Evolutionary conservation across 2,888 invertebrate genomes (phyloP).

Genomic region (Xylocampa areola): DNA sequence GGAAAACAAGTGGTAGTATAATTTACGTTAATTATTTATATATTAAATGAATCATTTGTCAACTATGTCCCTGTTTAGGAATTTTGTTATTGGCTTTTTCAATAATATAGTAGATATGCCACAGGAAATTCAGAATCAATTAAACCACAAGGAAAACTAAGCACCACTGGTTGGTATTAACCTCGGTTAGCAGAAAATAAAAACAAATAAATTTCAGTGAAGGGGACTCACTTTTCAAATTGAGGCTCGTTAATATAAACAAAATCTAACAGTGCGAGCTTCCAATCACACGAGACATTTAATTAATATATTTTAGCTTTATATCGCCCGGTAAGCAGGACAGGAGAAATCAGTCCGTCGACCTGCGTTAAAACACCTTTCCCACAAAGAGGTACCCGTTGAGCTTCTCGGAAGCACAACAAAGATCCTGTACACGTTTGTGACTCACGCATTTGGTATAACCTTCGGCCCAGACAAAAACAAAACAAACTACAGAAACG

Average conservation of each 20-base stretch:
- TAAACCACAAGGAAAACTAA: background rate
- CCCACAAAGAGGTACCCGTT: constrained; percentile 83
- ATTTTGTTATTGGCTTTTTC: constrained; percentile 9
- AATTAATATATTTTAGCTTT: constrained; percentile 71
- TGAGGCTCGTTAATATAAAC: constrained; percentile 54
- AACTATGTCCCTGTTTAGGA: constrained; percentile 16
- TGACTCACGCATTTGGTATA: constrained; percentile 80
- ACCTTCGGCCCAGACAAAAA: constrained; percentile 78
- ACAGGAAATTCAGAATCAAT: constrained; percentile 9
- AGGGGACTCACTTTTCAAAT: constrained; percentile 31
- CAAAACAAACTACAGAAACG: constrained; percentile 35
- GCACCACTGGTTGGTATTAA: background rate
- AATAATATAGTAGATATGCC: background rate
- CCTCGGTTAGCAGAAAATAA: background rate
- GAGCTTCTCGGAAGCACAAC: constrained; percentile 87
- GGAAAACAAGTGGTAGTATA: constrained; percentile 44
- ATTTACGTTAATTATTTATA: constrained; percentile 28
- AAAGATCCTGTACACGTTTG: constrained; percentile 85
- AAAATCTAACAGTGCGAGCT: constrained; percentile 58
- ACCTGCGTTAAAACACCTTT: constrained; percentile 85
- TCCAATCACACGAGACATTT: constrained; percentile 65
- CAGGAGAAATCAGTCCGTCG: constrained; percentile 84
- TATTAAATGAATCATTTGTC: constrained; percentile 34
- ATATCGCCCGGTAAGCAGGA: constrained; percentile 68
- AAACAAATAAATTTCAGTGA: constrained; percentile 2